A percentile compares a stretch with the other conserved stretches of the same genome.
Conservation (phyloP, 2,888 invertebrate species). For the Cyaniris semiargus region DNA sequence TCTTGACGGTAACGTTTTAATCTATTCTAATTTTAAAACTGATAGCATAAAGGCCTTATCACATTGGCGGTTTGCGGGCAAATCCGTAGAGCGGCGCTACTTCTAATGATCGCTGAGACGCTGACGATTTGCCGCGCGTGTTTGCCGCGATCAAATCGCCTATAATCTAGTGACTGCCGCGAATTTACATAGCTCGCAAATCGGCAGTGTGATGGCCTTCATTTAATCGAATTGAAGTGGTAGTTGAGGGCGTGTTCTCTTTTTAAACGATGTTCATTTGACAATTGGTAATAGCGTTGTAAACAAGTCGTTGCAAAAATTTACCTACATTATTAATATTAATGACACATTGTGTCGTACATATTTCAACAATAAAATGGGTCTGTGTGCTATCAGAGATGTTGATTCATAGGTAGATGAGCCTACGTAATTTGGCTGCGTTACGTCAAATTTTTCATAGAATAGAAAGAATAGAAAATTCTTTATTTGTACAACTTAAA, state of each 20-base stretch:
- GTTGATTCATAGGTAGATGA: too few species aligned
- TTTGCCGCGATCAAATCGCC: too few species aligned
- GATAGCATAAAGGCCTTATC: background rate
- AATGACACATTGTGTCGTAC: background rate
- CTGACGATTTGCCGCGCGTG: too few species aligned
- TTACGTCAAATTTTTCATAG: too few species aligned
- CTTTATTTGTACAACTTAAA: too few species aligned
- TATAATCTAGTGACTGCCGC: background rate
- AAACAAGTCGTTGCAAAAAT: background rate
- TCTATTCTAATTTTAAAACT: background rate
- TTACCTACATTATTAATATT: background rate
- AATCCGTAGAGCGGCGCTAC: too few species aligned
- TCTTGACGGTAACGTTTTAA: constrained; percentile 57
- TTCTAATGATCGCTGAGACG: too few species aligned
- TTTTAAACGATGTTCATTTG: background rate
- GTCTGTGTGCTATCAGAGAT: background rate
- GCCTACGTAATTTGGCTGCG: too few species aligned
- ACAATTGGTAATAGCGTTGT: background rate
- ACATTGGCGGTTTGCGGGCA: too few species aligned
- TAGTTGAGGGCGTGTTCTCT: background rate
- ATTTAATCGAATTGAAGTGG: background rate
- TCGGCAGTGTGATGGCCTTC: background rate
- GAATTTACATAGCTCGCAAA: background rate
- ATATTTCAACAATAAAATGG: background rate
- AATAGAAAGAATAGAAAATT: too few species aligned